Base-by-base conservation (phyloP, 2,888 invertebrate species). In the Dorcus hopei region DNA sequence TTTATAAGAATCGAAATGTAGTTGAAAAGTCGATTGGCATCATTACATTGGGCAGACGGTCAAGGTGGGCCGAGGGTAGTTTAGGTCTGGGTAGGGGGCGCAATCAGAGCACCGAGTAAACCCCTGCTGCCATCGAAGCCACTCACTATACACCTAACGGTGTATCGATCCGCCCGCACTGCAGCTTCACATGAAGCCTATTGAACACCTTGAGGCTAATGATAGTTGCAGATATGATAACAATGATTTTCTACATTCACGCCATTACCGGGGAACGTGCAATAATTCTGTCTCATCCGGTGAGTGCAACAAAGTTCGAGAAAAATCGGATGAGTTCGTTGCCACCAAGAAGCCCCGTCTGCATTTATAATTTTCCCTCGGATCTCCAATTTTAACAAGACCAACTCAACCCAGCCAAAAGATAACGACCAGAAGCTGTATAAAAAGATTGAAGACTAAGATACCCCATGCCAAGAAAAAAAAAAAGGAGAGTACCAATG, bases 161-260 rank as follows among this genome's bases (percentile, higher is more conserved):
- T 49, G 47, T 64, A 64, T 64, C 62, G 64, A 64, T 62, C 64
- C 53, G 48, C 45, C 50, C 40, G 56, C 52, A 56, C 55, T 62
- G 55, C 61, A 61, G 61, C 63, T 57, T 54, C 52, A 61, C 57
- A 54, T 59, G 58, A 59, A 55, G 60, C 58, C 58, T 59, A 62
- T 64, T 52, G 62, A 62, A 61, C 61, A 62, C 64, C 59, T 61
- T 62, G 58, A 59, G 56, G 59, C 60, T 64, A 62, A 64, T 64
- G 62, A 62, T 58, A 47, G 59, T 52, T 56, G 56, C 61, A 55
- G 59, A 59, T 59, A 54, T 58, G 58, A 49, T 47, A 45, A 55
- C 49, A 38, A 14, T 49, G 38, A 49, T 26, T 49, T 26, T 49
- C 33, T 38, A 49, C 33, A 49, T 38, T 49, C 38, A 54, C 16